Evolutionary conservation across 2,797 vertebrate species (phyloP), one percentile per base, ranked within the genome.

Genomic region (Sphaeramia orbicularis): DNA sequence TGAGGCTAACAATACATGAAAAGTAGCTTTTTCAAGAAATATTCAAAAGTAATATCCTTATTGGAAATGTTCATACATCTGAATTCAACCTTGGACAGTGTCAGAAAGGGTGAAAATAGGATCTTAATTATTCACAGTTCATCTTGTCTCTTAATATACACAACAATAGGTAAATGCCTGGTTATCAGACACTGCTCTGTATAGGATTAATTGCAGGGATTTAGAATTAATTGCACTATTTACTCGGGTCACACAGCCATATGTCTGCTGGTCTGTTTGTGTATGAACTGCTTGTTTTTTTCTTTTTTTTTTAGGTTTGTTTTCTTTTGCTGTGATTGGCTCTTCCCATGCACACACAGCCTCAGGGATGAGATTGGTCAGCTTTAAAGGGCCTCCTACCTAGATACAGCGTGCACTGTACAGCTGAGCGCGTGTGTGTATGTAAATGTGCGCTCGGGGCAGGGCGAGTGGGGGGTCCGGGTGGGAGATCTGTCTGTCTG

Each of bases 201-300:
- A 63, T 6, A 1, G 82, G 87, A 85, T 89, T 85, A 85, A 74
- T 68, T 48, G 57, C 35, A 65, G 61, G 75, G 84, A 86, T 86
- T 89, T 86, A 72, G 71, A 83, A 79, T 67, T 78, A 86, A 85
- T 86, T 75, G 79, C 72, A 74, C 78, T 66, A 79, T 88, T 84
- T 88, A 78, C 76, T 65, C 10, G 43, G 71, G 58, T 78, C 78
- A 55, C 62, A 49, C 0, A 49, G 65, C 76, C 81, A 79, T 76
- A 86, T 87, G 83, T 82, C 83, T 76, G 45, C 62, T 76, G 32
- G 65, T 48, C 51, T 83, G 84, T 83, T 86, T 83, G 58, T 74
- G 41, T 32, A 55, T 12, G 10, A 72, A 60, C 42, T 40, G 10
- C 24, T 59, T 76, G 54, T 79, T 85, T 80, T 77, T 38, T 4